Evolutionary conservation across 2,113 vertebrate species (phyloP).

Genomic region (Chiloscyllium plagiosum): DNA sequence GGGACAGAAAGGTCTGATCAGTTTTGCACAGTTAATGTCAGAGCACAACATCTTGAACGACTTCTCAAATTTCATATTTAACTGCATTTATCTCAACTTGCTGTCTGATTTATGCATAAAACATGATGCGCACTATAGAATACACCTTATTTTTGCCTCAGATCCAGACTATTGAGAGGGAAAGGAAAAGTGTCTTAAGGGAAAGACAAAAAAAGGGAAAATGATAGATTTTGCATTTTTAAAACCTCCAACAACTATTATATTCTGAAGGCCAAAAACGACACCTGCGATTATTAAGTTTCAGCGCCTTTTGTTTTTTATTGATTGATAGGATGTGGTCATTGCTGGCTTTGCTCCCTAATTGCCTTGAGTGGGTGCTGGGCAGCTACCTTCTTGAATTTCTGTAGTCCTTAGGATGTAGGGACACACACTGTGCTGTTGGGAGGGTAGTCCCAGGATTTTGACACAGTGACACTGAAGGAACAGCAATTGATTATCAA

Average conservation of each 20-base stretch:
- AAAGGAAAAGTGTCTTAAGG: background rate
- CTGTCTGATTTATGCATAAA: background rate
- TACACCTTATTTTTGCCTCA: background rate
- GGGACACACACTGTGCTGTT: too few species aligned
- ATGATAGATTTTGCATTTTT: background rate
- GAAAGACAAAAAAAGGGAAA: background rate
- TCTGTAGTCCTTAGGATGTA: too few species aligned
- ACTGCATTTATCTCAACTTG: background rate
- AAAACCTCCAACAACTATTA: background rate
- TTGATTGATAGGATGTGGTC: too few species aligned
- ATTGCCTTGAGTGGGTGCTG: too few species aligned
- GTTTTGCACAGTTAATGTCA: too few species aligned
- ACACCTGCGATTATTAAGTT: background rate
- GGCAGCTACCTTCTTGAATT: too few species aligned
- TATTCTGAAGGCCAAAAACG: background rate
- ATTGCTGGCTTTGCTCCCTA: too few species aligned
- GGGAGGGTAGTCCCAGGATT: too few species aligned
- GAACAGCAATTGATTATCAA: too few species aligned
- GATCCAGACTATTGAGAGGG: background rate
- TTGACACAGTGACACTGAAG: too few species aligned
- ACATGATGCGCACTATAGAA: background rate
- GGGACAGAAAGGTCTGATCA: too few species aligned
- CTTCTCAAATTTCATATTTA: too few species aligned
- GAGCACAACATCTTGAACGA: background rate
- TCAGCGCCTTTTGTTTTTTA: background rate